Base-by-base conservation (phyloP, 2,797 vertebrate species). In the Lepidocolaptes lacrymiger region DNA sequence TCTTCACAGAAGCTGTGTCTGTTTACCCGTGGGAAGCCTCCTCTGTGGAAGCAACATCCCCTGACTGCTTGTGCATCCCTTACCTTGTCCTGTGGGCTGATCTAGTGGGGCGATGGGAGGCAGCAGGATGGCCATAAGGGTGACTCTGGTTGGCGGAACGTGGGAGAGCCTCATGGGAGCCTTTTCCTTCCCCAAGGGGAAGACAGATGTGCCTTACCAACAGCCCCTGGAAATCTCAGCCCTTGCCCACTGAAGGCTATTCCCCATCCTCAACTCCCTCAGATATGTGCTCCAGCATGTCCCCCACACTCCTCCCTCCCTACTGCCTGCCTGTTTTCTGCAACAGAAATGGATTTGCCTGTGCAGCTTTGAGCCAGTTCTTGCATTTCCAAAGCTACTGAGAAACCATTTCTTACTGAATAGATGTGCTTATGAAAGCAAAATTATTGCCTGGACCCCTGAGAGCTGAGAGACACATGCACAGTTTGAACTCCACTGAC, bases 31-130 rank as follows among this genome's bases (percentile, higher is more conserved):
- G 4, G 44, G 27, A 77, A 55, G 14, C 18, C 14, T 69, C 36
- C 54, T 28, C 12, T 6, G 1, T 11, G 13, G 20, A 6, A 9
- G 14, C 22, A 48, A 27, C 1, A 0, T 54, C 85, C 14, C 36
- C 46, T 27, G 4, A 0, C 30, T 28, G 9, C 23, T 59, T 26
- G 20, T 62, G 23, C 49, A 39, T 56, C 34, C 32, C 8, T 22
- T 34, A 2, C 28, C 36, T 71, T 39, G 22, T 62, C n/a, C 9
- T 1, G 0, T 17, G 34, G 66, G 58, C 22, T 84, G 48, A 66
- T 46, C 24, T 30, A 9, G 26, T 12, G 51, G 27, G 51, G 36
- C 0, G 0, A 23, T 22, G 14, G 27, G 44, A 58, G 24, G 37
- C 37, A 71, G 52, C 34, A 41, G 19, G 15, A 10, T 4, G n/a